A percentile compares a stretch with the other conserved stretches of the same genome.
These are phyloP conservation scores for Lanius collurio DNA, from an alignment of 2,113 vertebrate genomes.

Conservation along the genomic window DNA sequence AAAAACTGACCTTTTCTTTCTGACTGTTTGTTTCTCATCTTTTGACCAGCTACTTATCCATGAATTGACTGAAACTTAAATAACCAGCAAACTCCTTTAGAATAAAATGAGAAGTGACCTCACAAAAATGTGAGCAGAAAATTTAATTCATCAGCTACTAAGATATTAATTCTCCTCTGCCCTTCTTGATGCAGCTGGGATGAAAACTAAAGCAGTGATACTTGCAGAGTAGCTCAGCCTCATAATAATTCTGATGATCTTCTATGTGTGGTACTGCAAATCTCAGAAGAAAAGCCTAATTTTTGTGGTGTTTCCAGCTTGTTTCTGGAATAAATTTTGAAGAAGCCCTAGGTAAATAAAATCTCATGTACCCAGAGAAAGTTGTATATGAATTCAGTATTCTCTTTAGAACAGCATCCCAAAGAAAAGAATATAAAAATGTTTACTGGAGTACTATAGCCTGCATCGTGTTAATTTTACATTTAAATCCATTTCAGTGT, in stretches of 20 bases:
- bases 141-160: background rate
- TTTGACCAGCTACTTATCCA: background rate
- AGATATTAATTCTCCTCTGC: background rate
- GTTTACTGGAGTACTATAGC: background rate
- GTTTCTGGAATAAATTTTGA: background rate
- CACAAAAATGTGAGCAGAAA: background rate
- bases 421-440: background rate
- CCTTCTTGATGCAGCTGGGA: background rate
- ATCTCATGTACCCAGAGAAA: background rate
- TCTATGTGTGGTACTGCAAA: background rate
- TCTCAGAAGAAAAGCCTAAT: background rate
- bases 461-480: background rate
- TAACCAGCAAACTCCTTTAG: background rate
- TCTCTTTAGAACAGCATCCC: background rate
- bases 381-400: background rate
- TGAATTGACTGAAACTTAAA: background rate
- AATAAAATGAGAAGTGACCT: background rate
- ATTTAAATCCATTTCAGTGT: background rate
- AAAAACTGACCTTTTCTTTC: conserved; percentile 35
- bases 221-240: background rate
- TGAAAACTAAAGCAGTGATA: background rate
- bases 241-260: background rate
- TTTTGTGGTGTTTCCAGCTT: background rate
- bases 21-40: background rate
- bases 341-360: background rate